A percentile compares a stretch with the other conserved stretches of the same genome.
Evolutionary conservation across 2,113 vertebrate genomes (phyloP).

Genomic region (Tetrao urogallus): DNA sequence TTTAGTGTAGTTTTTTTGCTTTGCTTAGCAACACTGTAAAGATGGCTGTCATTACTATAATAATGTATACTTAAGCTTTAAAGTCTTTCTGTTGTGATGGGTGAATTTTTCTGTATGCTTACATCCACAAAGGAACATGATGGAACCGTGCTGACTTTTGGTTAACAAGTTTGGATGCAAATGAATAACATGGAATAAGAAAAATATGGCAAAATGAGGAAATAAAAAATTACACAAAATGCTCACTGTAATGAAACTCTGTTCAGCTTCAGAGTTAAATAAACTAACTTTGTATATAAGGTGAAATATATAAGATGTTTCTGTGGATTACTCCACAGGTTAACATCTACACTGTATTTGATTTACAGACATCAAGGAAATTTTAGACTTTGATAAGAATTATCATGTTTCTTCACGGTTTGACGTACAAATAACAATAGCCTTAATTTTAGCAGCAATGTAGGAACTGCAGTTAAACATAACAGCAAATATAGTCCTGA

Average conservation of each 20-base stretch:
- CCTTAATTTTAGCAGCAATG: background rate
- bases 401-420: background rate
- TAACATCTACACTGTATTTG: background rate
- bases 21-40: background rate
- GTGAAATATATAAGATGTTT: background rate
- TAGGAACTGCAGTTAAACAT: background rate
- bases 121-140: background rate
- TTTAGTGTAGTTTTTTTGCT: background rate
- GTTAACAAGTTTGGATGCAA: background rate
- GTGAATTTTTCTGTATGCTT: background rate
- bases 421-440: background rate
- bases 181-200: background rate
- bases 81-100: background rate
- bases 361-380: constrained; percentile 19
- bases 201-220: background rate
- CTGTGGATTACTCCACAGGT: background rate
- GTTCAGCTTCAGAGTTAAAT: background rate
- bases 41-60: background rate
- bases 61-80: background rate
- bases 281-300: background rate
- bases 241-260: background rate
- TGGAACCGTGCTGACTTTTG: background rate
- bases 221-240: constrained; percentile 22
- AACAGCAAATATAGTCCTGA: background rate
- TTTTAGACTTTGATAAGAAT: background rate